Conservation (phyloP, 2,888 invertebrate species). For the Melikaiella ostensackeni region DNA sequence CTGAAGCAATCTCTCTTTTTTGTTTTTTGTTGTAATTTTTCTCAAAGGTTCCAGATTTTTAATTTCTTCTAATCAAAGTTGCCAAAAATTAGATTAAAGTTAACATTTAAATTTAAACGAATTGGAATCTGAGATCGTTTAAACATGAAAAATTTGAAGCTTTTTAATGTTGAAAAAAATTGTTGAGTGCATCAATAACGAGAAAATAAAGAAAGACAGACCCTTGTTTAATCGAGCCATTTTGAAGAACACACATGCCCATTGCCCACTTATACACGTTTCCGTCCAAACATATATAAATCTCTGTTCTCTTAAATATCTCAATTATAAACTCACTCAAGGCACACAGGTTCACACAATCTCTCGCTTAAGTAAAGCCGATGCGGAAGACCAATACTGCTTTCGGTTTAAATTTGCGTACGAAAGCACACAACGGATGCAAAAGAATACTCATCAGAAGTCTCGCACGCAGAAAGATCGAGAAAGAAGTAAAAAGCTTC, state of each 20-base stretch:
- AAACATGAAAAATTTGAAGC: not conserved
- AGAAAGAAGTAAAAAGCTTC: constrained; percentile 36
- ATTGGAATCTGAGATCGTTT: no score
- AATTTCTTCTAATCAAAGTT: constrained; percentile 37
- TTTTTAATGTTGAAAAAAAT: not conserved
- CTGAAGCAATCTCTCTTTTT: constrained; percentile 10
- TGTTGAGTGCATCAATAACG: not conserved
- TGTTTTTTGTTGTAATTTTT: no score
- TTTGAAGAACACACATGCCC: constrained; percentile 40
- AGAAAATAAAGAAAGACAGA: constrained; percentile 40
- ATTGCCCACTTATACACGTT: constrained; percentile 39
- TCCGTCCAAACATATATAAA: constrained; percentile 44
- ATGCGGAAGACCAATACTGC: constrained; percentile 71
- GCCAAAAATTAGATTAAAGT: not conserved
- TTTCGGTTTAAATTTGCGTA: constrained; percentile 57
- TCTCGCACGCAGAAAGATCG: constrained; percentile 17
- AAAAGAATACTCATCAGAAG: constrained; percentile 35
- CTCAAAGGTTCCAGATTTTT: no score
- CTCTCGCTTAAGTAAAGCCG: constrained; percentile 44
- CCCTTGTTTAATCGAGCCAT: constrained; percentile 44
- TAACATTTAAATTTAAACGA: no score
- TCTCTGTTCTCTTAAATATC: constrained; percentile 51
- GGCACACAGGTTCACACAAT: constrained; percentile 24
- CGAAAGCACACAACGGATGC: constrained; percentile 52
- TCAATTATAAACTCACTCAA: constrained; percentile 50